A percentile compares a stretch with the other conserved stretches of the same genome.
These are phyloP conservation scores for Diogma glabrata DNA, from an alignment of 2,888 invertebrate genomes.

Conservation along the genomic window DNA sequence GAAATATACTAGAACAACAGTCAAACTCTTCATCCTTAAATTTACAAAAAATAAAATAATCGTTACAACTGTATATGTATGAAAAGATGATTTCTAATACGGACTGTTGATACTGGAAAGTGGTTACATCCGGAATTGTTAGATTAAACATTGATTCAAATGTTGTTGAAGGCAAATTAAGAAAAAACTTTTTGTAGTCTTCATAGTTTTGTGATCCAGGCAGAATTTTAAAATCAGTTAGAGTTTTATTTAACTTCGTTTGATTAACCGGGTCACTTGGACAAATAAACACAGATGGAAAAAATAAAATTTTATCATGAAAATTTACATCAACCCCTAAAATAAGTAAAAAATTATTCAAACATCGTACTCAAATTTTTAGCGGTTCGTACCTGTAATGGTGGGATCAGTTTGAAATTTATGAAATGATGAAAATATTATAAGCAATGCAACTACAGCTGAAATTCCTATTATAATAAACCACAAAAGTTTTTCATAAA, in stretches of 20 bases:
- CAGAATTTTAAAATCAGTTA: not conserved
- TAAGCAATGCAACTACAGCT: not conserved
- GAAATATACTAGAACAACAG: not conserved
- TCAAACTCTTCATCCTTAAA: not conserved
- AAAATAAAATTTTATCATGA: conserved; percentile 1
- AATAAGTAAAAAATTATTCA: not conserved
- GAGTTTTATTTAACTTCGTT: not conserved
- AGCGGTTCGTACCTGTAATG: not conserved
- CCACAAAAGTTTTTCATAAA: not conserved
- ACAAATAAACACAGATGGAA: conserved; percentile 1
- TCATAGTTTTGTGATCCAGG: not conserved
- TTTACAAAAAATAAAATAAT: not conserved
- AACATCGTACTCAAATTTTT: not conserved
- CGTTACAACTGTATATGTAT: not conserved
- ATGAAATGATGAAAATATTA: not conserved
- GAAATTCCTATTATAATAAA: not conserved
- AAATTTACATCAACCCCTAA: conserved; percentile 3
- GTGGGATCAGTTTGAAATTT: conserved; percentile 4
- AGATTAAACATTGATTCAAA: not conserved
- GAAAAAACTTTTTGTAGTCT: not conserved
- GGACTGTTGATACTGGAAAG: not conserved
- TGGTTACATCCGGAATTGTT: not conserved
- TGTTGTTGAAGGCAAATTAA: not conserved
- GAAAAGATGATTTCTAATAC: not conserved
- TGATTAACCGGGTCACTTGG: not conserved